Evolutionary conservation across 2,888 invertebrate species (phyloP), one percentile per base, ranked within the genome.

Genomic region (Eilema depressum): DNA sequence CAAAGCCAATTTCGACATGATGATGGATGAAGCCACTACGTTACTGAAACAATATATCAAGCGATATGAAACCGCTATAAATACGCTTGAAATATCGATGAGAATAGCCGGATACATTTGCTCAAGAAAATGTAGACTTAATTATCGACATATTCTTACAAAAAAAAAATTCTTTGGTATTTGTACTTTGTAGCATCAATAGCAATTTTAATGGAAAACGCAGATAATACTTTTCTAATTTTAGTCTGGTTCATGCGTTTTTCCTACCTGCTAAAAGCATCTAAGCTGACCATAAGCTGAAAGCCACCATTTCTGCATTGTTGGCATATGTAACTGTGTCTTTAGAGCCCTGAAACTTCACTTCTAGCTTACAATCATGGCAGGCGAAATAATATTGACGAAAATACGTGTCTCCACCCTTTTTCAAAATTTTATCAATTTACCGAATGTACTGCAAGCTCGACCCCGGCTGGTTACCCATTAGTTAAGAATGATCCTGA

Each of bases 1-100:
- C 86, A 91, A 88, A 86, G 85, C 79, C 77, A 84, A 85, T 87
- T 85, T 83, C 76, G 82, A 85, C 82, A 79, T 73, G 72, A 86
- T 89, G 90, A 90, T 88, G 82, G 86, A 90, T 89, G 85, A 78
- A 82, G 76, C 76, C 69, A 75, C 79, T 76, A 69, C 69, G 74
- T 80, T 77, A 78, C 82, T 83, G 83, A 85, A 82, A 83, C 83
- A 81, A 59, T 63, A 56, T 79, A 85, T 85, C 83, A 85, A 84
- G 79, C 70, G 79, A 74, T 80, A 78, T 64, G 20, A 20, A 63
- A 20, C 53, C 28, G 26, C 64, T 57, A 20, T 33, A 20, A 76
- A 81, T 77, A 75, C n/a, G 26, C 64, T 57, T 25, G 57, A 20
- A 76, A 81, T 77, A 75, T 78, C 72, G 74, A 82, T 76, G 83